Evolutionary conservation across 2,797 vertebrate species (phyloP), one percentile per base, ranked within the genome.

Genomic region (Leptodactylus fallax): DNA sequence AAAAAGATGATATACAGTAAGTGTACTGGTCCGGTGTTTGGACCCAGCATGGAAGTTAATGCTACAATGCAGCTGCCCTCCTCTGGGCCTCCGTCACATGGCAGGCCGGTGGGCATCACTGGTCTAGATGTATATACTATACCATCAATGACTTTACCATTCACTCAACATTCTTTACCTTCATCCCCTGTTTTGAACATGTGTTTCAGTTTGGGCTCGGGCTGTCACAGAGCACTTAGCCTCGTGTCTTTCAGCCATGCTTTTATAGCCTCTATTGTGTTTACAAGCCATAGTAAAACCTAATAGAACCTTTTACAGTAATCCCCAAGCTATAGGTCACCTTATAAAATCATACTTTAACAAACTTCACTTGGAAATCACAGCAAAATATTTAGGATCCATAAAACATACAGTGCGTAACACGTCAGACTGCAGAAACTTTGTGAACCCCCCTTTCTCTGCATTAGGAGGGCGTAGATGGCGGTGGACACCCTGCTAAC

Each of bases 271-370:
- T 36, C 23, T 77, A 63, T 87, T 77, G 14, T 47, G 58, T 82
- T 87, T 65, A 87, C 71, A 82, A 87, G 79, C 69, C 49, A 49
- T 21, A 77, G 47, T 83, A 83, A 87, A 87, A 83, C 21, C 86
- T 74, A 87, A 65, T 77, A 61, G 65, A 45, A 51, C 19, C 56
- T 76, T 77, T 87, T 76, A 67, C 56, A 77, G 69, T 72, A 87
- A 77, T 82, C 65, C 69, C 58, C 23, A 23, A 82, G 71, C 69
- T 76, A 55, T 82, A 83, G 19, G 23, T 76, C 56, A 61, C 86
- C 45, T 83, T 81, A 82, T 87, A 83, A 87, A 87, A 83, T 49
- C 69, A 72, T 55, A 55, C 80, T 55, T 63, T 65, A 82, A 51
- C 72, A 65, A 27, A 77, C 21, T 36, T 55, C 71, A 77, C 58